Percentiles rank a stretch among this genome's conserved stretches.
phyloP scores from a whole-genome alignment of 92 coral and sea anemone species.

The Virgularia gustaviana region DNA sequence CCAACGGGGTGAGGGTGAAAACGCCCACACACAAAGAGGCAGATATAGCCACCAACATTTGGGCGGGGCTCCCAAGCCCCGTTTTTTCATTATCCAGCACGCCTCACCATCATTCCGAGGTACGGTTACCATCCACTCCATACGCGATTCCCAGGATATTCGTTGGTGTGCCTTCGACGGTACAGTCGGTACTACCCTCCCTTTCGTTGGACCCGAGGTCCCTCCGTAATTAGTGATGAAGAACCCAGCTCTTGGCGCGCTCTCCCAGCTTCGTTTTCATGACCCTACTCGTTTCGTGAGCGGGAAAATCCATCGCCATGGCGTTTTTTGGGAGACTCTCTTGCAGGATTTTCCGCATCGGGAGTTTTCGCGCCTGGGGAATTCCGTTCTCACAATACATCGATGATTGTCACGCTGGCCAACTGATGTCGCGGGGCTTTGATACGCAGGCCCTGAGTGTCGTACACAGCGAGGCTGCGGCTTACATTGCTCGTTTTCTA shows the following conservation, averaged over 20 bases:
- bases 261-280: background rate
- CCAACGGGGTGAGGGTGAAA: background rate
- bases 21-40: background rate
- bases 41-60: background rate
- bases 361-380: background rate
- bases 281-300: background rate
- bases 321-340: background rate
- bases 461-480: conserved; percentile 2
- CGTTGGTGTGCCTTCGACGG: background rate
- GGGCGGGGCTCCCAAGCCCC: background rate
- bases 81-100: background rate
- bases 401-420: background rate
- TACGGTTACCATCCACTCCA: background rate
- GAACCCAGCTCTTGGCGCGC: background rate
- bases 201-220: conserved; percentile 5
- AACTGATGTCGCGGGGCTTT: background rate
- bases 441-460: background rate
- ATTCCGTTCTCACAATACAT: background rate
- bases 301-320: background rate
- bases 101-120: too few relatives aligned
- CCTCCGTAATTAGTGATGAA: background rate
- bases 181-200: background rate
- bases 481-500: background rate
- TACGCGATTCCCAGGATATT: background rate
- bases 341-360: background rate